Evolutionary conservation across 1,140 invertebrate genomes (phyloP).

Genomic region (Bombus consobrinus): DNA sequence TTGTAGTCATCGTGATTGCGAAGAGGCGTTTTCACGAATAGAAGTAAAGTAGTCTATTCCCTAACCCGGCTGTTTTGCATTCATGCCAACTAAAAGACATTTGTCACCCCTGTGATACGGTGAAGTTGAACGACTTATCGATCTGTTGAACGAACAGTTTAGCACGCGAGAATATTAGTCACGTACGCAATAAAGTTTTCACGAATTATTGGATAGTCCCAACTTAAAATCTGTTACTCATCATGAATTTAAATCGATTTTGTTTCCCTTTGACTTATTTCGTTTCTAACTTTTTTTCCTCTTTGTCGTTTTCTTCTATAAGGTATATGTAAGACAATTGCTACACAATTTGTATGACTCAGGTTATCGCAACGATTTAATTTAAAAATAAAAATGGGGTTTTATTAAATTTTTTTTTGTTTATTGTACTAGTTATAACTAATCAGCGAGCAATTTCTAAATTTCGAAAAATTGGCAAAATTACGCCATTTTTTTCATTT

Average conservation of each 20-base stretch:
- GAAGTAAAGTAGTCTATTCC: slow-evolving; percentile 16
- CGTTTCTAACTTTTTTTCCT: not conserved
- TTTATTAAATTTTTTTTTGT: no score
- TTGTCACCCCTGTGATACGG: slow-evolving; percentile 49
- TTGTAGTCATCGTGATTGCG: not conserved
- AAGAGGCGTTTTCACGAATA: slow-evolving; percentile 5
- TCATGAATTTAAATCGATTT: slow-evolving; percentile 32
- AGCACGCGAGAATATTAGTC: slow-evolving; percentile 47
- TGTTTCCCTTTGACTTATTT: not conserved
- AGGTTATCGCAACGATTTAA: no score
- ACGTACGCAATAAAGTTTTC: slow-evolving; percentile 53
- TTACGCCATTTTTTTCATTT: no score
- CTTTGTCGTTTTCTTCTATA: no score
- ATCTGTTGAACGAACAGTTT: slow-evolving; percentile 37
- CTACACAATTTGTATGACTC: no score
- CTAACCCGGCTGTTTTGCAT: slow-evolving; percentile 44
- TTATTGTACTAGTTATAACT: no score
- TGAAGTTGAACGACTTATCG: slow-evolving; percentile 49
- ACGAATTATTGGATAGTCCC: slow-evolving; percentile 22
- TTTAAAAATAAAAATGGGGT: no score
- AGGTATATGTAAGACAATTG: no score
- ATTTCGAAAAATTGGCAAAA: not conserved
- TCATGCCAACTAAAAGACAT: slow-evolving; percentile 41
- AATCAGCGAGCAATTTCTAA: no score
- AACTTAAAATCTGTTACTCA: slow-evolving; percentile 24